Conservation (phyloP, 2,888 invertebrate species). For the Eristalis intricaria region DNA sequence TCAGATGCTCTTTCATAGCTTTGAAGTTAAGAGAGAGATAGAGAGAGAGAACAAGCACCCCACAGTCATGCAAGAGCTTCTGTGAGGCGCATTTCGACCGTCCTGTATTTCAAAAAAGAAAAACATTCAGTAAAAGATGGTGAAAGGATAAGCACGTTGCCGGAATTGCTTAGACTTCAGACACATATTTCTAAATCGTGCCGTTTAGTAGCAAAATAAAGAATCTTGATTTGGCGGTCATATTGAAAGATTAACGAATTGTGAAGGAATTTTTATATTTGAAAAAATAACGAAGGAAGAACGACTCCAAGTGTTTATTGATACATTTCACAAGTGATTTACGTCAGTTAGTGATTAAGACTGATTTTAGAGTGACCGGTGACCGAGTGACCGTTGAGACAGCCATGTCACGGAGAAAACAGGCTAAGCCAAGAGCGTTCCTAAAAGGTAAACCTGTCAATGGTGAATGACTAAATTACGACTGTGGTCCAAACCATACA, state of each 20-base stretch:
- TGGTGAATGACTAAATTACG: constrained; percentile 62
- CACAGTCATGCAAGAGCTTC: constrained; percentile 41
- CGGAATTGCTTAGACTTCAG: constrained; percentile 4
- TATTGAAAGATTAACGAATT: not conserved
- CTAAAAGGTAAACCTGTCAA: constrained; percentile 83
- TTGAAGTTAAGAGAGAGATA: constrained; percentile 49
- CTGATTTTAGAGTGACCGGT: no score
- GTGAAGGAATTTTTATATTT: not conserved
- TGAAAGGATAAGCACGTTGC: constrained; percentile 78
- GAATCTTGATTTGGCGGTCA: not conserved
- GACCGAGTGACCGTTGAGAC: not conserved
- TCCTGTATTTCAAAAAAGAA: constrained; percentile 40
- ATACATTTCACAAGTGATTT: not conserved
- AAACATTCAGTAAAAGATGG: constrained; percentile 77
- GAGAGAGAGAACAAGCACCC: constrained; percentile 29
- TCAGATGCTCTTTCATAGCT: constrained; percentile 37
- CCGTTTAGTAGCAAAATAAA: not conserved
- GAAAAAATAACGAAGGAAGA: not conserved
- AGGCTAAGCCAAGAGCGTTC: constrained; percentile 87
- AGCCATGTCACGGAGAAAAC: constrained; percentile 86
- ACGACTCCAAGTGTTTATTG: not conserved
- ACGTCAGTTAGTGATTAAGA: not conserved
- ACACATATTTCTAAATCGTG: not conserved
- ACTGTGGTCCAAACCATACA: constrained; percentile 75
- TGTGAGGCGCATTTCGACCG: constrained; percentile 8